Percentiles rank a stretch among this genome's conserved stretches.
phyloP scores from a whole-genome alignment of 1,140 invertebrate genomes.

The Megalonaias nervosa region DNA sequence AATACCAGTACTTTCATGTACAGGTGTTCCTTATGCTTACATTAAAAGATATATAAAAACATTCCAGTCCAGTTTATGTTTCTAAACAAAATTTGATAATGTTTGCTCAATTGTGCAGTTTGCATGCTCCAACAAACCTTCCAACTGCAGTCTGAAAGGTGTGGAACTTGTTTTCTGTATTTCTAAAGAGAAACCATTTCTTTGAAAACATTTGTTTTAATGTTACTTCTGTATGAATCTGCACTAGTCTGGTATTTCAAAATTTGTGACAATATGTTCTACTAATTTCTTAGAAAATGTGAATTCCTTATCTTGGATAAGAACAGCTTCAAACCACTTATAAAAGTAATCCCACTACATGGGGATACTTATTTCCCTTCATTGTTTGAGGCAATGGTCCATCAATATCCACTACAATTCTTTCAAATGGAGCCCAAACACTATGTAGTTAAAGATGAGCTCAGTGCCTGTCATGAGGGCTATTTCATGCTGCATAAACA shows the following conservation, averaged over 20 bases:
- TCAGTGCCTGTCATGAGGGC: no score
- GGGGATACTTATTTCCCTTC: constrained; percentile 43
- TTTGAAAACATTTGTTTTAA: no score
- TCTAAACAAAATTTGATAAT: not conserved
- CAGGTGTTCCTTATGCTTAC: not conserved
- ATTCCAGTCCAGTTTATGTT: constrained; percentile 1
- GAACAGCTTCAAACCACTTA: constrained; percentile 40
- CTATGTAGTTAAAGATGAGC: not conserved
- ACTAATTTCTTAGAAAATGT: constrained; percentile 40
- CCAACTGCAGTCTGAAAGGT: not conserved
- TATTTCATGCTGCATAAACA: not conserved
- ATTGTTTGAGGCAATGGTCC: constrained; percentile 1
- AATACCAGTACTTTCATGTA: no score
- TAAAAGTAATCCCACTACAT: constrained; percentile 56
- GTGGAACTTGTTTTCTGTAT: constrained; percentile 4
- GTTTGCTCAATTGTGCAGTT: constrained; percentile 8
- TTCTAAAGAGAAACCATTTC: not conserved
- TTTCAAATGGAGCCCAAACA: constrained; percentile 14
- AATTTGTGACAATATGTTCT: constrained; percentile 45
- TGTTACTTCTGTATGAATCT: no score
- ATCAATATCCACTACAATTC: constrained; percentile 10
- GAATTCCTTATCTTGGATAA: constrained; percentile 36
- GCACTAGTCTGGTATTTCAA: constrained; percentile 9
- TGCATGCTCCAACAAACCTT: constrained; percentile 5
- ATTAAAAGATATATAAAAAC: not conserved